Evolutionary conservation across 1,140 invertebrate genomes (phyloP).

Genomic region (Euura lappo): DNA sequence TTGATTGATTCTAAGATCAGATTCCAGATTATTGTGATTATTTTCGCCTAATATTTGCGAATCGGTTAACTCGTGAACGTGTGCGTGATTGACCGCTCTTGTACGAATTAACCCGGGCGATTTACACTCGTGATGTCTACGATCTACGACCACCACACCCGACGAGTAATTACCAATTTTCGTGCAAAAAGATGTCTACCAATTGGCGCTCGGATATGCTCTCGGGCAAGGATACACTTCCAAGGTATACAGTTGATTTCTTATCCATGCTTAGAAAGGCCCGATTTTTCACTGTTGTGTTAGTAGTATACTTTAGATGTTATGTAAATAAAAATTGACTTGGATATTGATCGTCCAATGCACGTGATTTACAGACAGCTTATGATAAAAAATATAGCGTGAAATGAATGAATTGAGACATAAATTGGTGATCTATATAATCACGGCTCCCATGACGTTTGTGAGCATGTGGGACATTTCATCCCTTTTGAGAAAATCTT

Average conservation of each 20-base stretch:
- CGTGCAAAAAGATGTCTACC: slow-evolving; percentile 6
- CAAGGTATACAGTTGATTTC: not conserved
- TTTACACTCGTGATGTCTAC: not conserved
- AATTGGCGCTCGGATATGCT: not conserved
- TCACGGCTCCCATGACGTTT: too few relatives aligned
- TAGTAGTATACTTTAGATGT: too few relatives aligned
- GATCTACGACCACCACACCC: not conserved
- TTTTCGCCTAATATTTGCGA: not conserved
- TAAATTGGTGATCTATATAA: too few relatives aligned
- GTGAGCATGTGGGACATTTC: too few relatives aligned
- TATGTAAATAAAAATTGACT: too few relatives aligned
- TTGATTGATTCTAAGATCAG: too few relatives aligned
- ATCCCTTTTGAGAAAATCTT: too few relatives aligned
- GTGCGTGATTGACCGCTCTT: not conserved
- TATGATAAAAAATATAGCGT: too few relatives aligned
- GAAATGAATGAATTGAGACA: too few relatives aligned
- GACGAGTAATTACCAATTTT: not conserved
- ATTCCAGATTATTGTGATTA: too few relatives aligned
- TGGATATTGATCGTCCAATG: too few relatives aligned
- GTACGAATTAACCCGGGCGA: not conserved
- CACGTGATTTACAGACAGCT: too few relatives aligned
- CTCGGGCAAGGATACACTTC: not conserved
- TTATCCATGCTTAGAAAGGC: not conserved
- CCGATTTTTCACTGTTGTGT: not conserved
- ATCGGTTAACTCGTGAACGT: not conserved